These are phyloP conservation scores for Puma concolor DNA, from an alignment of 2,113 vertebrate species.

Conservation along the genomic window DNA sequence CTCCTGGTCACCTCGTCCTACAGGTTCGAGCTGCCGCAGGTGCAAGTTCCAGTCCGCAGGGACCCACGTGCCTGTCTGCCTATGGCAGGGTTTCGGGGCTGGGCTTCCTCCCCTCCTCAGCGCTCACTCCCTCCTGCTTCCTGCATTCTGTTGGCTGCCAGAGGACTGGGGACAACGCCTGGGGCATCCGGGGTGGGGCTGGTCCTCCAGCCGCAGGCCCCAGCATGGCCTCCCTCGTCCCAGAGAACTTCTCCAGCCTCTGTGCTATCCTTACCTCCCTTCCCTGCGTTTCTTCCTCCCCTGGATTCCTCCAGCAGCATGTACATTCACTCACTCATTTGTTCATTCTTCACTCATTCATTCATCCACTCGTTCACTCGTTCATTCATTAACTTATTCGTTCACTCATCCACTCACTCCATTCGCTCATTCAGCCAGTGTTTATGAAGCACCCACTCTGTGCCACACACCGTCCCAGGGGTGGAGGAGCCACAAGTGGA, in stretches of 20 bases:
- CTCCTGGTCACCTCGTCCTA: rapidly evolving
- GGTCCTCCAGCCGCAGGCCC: not conserved
- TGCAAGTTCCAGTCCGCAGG: rapidly evolving
- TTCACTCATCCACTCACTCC: not conserved
- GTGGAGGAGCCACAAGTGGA: not conserved
- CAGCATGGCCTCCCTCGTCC: not conserved
- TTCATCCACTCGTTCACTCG: no score
- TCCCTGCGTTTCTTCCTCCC: no score
- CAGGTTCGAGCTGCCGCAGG: not conserved
- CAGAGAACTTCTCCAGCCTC: not conserved
- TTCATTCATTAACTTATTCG: no score
- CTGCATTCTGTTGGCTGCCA: not conserved
- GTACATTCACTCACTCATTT: no score
- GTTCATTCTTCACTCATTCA: no score
- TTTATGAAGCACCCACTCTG: not conserved
- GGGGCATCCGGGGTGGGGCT: not conserved
- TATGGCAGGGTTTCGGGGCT: rapidly evolving
- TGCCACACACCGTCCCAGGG: not conserved
- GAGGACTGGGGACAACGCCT: no score
- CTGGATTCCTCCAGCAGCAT: not conserved
- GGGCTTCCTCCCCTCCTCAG: not conserved
- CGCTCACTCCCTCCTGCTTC: rapidly evolving
- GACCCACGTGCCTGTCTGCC: not conserved
- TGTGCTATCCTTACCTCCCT: not conserved
- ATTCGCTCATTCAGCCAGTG: not conserved